phyloP scores from a whole-genome alignment of 2,113 vertebrate species.

The Thamnaconus septentrionalis region DNA sequence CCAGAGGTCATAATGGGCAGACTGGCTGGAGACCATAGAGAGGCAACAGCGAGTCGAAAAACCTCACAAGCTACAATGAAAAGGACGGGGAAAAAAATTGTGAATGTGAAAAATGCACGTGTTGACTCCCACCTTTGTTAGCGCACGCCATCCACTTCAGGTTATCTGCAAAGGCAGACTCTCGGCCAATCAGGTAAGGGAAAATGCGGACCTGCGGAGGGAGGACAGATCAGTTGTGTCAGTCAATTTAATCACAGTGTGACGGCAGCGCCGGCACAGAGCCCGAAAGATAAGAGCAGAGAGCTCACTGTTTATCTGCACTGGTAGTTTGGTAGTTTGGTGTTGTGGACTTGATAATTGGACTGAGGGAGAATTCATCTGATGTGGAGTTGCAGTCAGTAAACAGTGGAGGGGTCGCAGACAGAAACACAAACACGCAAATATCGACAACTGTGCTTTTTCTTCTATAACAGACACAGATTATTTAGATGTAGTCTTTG shows the following conservation, averaged over 20 bases:
- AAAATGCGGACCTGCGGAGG: conserved; percentile 77
- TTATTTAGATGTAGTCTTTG: too few species aligned
- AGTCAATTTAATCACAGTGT: conserved; percentile 69
- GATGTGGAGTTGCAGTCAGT: not conserved
- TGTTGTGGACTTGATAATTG: too few species aligned
- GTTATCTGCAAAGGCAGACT: conserved; percentile 97
- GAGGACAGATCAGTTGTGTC: conserved; percentile 56
- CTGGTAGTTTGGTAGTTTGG: too few species aligned
- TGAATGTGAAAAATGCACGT: not conserved
- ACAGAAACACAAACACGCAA: not conserved
- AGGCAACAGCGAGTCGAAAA: too few species aligned
- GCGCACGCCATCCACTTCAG: conserved; percentile 99
- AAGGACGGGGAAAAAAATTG: too few species aligned
- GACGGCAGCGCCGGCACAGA: conserved; percentile 36
- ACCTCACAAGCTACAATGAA: too few species aligned
- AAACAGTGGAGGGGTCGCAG: conserved; percentile 19
- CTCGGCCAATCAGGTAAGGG: conserved; percentile 86
- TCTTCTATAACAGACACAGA: too few species aligned
- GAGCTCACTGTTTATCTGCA: conserved; percentile 32
- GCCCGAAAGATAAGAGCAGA: conserved; percentile 44
- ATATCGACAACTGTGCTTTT: too few species aligned
- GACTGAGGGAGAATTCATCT: too few species aligned
- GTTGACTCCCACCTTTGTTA: conserved; percentile 88
- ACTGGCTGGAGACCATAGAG: too few species aligned
- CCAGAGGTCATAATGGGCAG: too few species aligned